A percentile compares a stretch with the other conserved stretches of the same genome.
These are phyloP conservation scores for Agraylea sexmaculata DNA, from an alignment of 1,140 invertebrate genomes.

Conservation along the genomic window DNA sequence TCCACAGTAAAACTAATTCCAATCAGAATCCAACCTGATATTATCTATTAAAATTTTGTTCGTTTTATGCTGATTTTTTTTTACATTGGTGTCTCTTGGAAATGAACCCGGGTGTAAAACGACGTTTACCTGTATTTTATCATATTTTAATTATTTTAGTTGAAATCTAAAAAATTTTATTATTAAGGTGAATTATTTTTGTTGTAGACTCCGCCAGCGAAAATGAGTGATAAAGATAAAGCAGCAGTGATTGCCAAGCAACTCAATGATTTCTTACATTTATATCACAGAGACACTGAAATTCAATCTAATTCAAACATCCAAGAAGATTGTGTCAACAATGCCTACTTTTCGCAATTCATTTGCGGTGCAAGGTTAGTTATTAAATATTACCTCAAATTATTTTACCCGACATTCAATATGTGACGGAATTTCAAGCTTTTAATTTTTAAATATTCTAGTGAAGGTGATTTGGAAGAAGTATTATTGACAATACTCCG, in stretches of 20 bases:
- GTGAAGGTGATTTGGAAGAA: conserved; percentile 36
- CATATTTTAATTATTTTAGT: too few species aligned
- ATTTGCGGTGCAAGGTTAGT: conserved; percentile 33
- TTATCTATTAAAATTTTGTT: too few species aligned
- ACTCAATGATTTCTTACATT: conserved; percentile 82
- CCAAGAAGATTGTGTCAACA: conserved; percentile 33
- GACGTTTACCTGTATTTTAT: too few species aligned
- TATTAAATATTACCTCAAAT: not conserved
- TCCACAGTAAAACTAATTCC: too few species aligned
- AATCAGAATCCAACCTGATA: too few species aligned
- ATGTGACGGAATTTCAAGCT: not conserved
- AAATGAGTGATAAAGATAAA: conserved; percentile 70
- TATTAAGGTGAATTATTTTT: conserved; percentile 2
- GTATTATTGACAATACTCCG: conserved; percentile 30
- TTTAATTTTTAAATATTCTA: conserved; percentile 17
- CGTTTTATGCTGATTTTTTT: too few species aligned
- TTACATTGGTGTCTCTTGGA: too few species aligned
- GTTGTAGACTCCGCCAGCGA: conserved; percentile 55
- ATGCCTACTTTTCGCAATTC: conserved; percentile 37
- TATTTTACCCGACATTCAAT: not conserved
- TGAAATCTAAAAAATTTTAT: not conserved
- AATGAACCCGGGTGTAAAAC: too few species aligned
- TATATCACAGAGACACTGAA: conserved; percentile 79
- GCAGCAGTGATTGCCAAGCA: conserved; percentile 81
- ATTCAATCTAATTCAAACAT: conserved; percentile 56